phyloP scores from a whole-genome alignment of 2,113 vertebrate species.

The Heloderma charlesbogerti region DNA sequence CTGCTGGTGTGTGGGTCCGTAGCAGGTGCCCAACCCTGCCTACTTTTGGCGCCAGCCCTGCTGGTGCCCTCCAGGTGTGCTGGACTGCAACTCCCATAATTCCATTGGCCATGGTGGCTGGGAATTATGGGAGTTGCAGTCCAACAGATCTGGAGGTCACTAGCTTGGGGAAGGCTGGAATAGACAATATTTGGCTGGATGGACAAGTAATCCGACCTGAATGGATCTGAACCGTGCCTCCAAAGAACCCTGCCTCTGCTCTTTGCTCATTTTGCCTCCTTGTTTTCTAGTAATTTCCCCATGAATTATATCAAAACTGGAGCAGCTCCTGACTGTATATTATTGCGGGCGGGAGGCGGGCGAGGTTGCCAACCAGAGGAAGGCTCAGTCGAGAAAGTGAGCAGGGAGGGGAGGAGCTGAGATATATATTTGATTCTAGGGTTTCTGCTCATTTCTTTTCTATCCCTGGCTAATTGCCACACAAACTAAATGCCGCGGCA shows the following conservation, averaged over 20 bases:
- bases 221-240: neutral
- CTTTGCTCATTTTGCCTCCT: neutral
- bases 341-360: neutral
- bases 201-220: no score
- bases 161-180: no score
- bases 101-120: no score
- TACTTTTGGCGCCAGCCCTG: no score
- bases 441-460: slow-evolving; percentile 47
- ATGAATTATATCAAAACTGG: neutral
- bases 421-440: slow-evolving; percentile 41
- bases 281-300: neutral
- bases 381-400: neutral
- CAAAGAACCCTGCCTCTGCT: neutral
- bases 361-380: slow-evolving; percentile 30
- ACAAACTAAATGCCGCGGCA: slow-evolving; percentile 54
- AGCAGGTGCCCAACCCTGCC: no score
- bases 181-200: no score
- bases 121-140: no score
- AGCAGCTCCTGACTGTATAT: slow-evolving; percentile 5
- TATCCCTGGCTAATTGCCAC: slow-evolving; percentile 58
- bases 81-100: no score
- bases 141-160: no score
- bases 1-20: no score
- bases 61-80: no score
- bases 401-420: slow-evolving; percentile 23